These are phyloP conservation scores for Zaprionus africanus DNA, from an alignment of 1,140 invertebrate genomes.

Conservation along the genomic window DNA sequence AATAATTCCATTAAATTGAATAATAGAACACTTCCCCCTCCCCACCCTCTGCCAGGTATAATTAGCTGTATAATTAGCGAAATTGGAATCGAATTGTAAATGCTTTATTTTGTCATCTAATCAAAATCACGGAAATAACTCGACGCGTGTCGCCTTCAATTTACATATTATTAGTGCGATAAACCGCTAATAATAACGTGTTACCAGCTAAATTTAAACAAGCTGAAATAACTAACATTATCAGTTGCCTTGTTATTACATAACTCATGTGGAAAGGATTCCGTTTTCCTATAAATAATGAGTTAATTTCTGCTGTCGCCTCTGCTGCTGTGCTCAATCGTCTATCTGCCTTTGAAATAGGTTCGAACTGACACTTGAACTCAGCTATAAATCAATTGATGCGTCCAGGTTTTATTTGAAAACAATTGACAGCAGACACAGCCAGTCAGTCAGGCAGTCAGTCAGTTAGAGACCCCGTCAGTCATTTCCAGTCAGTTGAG, in stretches of 20 bases:
- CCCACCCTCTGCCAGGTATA: slow-evolving; percentile 6
- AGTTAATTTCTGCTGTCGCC: slow-evolving; percentile 2
- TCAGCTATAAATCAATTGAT: slow-evolving; percentile 28
- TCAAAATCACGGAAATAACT: not conserved
- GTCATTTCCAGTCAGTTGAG: not conserved
- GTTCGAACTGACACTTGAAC: not conserved
- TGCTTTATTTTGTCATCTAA: slow-evolving; percentile 2
- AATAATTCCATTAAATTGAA: slow-evolving; percentile 34
- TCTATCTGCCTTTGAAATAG: not conserved
- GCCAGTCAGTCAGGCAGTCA: not conserved
- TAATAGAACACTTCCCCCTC: slow-evolving; percentile 15
- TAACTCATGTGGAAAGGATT: no score
- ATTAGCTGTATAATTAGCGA: slow-evolving; percentile 27
- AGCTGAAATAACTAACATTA: not conserved
- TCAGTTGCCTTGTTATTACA: no score
- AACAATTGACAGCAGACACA: slow-evolving; percentile 41
- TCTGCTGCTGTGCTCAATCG: slow-evolving; percentile 1
- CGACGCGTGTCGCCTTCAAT: not conserved
- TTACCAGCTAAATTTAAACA: not conserved
- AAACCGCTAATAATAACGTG: not conserved
- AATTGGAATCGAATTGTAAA: not conserved
- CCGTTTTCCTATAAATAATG: slow-evolving; percentile 10
- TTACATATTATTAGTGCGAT: not conserved
- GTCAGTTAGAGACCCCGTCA: not conserved
- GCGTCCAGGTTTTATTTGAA: slow-evolving; percentile 18